Conservation (phyloP, 53 echinoderm and acorn worm species). For the Apostichopus leukothele region DNA sequence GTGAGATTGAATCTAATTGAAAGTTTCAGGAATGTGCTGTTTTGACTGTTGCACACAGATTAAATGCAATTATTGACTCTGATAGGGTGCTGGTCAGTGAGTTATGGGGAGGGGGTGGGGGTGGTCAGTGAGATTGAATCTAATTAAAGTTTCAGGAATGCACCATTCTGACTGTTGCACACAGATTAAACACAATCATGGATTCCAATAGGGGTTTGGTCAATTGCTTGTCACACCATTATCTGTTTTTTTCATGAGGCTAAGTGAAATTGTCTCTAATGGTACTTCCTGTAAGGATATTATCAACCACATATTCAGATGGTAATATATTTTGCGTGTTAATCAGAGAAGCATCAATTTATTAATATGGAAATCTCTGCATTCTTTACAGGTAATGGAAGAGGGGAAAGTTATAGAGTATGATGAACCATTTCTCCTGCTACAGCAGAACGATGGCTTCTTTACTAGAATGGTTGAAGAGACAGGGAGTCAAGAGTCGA, state of each 20-base stretch:
- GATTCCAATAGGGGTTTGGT: slow-evolving; percentile 56
- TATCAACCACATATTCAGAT: neutral
- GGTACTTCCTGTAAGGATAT: neutral
- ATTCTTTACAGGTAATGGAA: slow-evolving; percentile 56
- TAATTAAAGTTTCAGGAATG: slow-evolving; percentile 52
- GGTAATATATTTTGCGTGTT: too few species aligned
- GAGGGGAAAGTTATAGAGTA: slow-evolving; percentile 72
- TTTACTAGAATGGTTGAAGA: slow-evolving; percentile 77
- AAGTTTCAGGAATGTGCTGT: neutral
- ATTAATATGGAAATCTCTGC: neutral
- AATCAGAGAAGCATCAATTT: too few species aligned
- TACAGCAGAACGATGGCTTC: slow-evolving; percentile 72
- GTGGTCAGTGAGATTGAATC: too few species aligned
- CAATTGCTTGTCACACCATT: too few species aligned
- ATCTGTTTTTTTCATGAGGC: too few species aligned
- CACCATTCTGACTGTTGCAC: slow-evolving; percentile 28
- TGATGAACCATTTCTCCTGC: slow-evolving; percentile 85
- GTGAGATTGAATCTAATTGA: too few species aligned
- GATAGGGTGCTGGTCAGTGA: too few species aligned
- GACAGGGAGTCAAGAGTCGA: slow-evolving; percentile 69
- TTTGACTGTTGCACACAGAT: slow-evolving; percentile 30
- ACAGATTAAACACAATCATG: slow-evolving; percentile 76
- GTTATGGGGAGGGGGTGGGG: too few species aligned
- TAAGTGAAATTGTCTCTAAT: too few species aligned
- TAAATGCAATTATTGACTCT: too few species aligned